These are phyloP conservation scores for Pinctada fucata DNA, from an alignment of 2,888 invertebrate genomes.

Conservation along the genomic window DNA sequence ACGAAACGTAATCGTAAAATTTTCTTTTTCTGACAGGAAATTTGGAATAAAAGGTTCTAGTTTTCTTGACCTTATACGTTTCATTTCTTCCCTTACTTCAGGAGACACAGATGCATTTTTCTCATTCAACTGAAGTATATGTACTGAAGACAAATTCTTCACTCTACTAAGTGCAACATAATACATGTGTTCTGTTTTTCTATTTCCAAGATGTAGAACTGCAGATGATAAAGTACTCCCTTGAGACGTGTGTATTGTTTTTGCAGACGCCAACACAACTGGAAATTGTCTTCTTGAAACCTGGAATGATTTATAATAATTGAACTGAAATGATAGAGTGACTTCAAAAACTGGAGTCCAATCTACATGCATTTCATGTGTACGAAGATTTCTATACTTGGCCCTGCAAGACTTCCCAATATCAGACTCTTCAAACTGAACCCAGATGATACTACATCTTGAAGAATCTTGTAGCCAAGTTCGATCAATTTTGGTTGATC, in stretches of 20 bases:
- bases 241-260: conserved; percentile 48
- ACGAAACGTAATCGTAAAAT: no score
- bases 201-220: conserved; percentile 8
- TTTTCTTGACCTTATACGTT: no score
- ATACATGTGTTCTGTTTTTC: no score
- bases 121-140: no score
- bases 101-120: no score
- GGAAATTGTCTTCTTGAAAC: conserved; percentile 47
- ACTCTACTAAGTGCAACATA: no score
- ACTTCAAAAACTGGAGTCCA: conserved; percentile 16
- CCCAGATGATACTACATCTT: conserved; percentile 45
- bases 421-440: conserved; percentile 41
- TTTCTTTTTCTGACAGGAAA: no score
- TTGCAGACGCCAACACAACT: conserved; percentile 40
- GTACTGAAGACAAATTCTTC: no score
- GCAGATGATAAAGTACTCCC: conserved; percentile 40
- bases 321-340: conserved; percentile 7
- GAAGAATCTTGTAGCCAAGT: conserved; percentile 12
- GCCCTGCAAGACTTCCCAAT: conserved; percentile 31
- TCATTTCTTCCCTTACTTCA: no score
- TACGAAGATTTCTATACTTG: conserved; percentile 35
- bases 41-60: no score
- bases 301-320: conserved; percentile 31
- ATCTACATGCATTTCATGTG: conserved; percentile 8
- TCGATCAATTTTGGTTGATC: no score